Evolutionary conservation across 2,113 vertebrate genomes (phyloP), one percentile per base, ranked within the genome.

Genomic region (Romanogobio albipinnatus): DNA sequence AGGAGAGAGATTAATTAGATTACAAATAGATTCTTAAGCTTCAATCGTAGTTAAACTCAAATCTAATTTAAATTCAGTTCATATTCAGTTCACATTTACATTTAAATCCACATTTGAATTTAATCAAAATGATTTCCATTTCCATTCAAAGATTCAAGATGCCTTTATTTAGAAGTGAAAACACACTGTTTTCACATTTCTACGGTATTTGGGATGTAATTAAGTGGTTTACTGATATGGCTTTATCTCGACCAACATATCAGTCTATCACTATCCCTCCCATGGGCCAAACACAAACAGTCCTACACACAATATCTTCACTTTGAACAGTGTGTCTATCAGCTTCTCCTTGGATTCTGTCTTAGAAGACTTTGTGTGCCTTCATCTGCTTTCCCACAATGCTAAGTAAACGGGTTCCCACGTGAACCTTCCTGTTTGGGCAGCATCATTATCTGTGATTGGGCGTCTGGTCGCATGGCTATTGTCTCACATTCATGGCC

Each of bases 341-440:
- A 49, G 45, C 29, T 56, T 86, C 26, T 76, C 56, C 33, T 81
- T 17, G 14, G 2, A 43, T 56, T 81, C 56, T 56, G 33, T 49
- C 43, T 82, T 56, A 51, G 36, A 43, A 39, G 61, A 71, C n/a
- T 53, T 49, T 62, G 56, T 78, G 29, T 22, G 49, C 49, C 22
- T 79, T 79, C 26, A 49, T 77, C 83, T 87, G 84, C 90, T 91
- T 89, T 90, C 66, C 83, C 51, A 74, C 84, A 39, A 62, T 0
- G 59, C 45, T 58, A 58, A 85, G 84, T 90, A 83, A 84, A 33
- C 39, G 49, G 24, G 90, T 94, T 94, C 92, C 92, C 92, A 92
- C 51, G 92, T 92, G 91, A 94, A 92, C 92, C 58, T 87, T 47
- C 26, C 58, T 74, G 78, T 36, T 29, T 33, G 39, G 22, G 29